Conservation (phyloP, 1,140 invertebrate species). For the Drosophila lowei region DNA sequence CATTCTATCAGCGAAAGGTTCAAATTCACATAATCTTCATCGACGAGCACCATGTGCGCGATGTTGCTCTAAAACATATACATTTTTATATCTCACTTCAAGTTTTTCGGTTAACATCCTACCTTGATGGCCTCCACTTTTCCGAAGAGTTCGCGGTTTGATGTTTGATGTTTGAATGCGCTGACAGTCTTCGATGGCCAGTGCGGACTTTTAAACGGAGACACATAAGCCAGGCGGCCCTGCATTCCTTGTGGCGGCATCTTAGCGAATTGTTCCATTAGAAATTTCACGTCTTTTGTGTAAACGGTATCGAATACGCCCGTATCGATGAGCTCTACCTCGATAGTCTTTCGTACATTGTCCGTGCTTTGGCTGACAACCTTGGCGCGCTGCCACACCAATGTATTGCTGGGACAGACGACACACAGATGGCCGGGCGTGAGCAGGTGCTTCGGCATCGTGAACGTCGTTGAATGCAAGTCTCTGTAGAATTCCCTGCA, state of each 20-base stretch:
- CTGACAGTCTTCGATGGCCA: slow-evolving; percentile 46
- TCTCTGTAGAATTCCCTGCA: slow-evolving; percentile 35
- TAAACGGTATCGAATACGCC: slow-evolving; percentile 43
- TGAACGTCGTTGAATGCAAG: slow-evolving; percentile 8
- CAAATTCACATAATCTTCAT: slow-evolving; percentile 47
- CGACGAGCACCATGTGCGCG: slow-evolving; percentile 53
- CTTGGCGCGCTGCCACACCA: slow-evolving; percentile 60
- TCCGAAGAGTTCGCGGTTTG: slow-evolving; percentile 45
- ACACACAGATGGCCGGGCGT: slow-evolving; percentile 63
- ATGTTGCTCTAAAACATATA: slow-evolving; percentile 28
- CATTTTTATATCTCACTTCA: not conserved
- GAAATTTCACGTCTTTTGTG: slow-evolving; percentile 47
- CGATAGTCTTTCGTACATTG: slow-evolving; percentile 11
- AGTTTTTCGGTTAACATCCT: not conserved
- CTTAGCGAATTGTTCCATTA: slow-evolving; percentile 49
- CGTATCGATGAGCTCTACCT: slow-evolving; percentile 65
- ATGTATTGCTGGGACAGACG: not conserved
- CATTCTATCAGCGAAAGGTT: slow-evolving; percentile 54
- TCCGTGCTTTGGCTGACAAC: slow-evolving; percentile 36
- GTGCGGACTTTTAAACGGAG: slow-evolving; percentile 27
- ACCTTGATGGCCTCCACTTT: slow-evolving; percentile 47
- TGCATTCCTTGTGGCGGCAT: slow-evolving; percentile 47
- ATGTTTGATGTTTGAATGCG: slow-evolving; percentile 32
- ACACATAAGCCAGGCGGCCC: slow-evolving; percentile 46
- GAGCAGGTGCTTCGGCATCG: slow-evolving; percentile 50